Evolutionary conservation across 2,888 invertebrate species (phyloP).

Genomic region (Eupelmus urozonus): DNA sequence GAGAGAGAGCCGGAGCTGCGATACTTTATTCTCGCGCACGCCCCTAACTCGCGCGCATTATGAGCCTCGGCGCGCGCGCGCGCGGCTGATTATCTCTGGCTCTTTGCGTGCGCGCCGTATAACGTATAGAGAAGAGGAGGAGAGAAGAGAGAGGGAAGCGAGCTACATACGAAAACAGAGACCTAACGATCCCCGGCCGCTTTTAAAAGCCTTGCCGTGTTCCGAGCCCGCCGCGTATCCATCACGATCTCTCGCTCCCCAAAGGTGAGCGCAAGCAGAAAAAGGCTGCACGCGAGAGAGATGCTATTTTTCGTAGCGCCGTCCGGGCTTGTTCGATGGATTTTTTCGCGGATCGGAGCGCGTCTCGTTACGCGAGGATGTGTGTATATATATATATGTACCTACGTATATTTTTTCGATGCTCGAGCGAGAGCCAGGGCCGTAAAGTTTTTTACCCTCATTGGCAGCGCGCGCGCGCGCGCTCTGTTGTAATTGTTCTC

Average conservation of each 20-base stretch:
- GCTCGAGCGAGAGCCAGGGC: too few species aligned
- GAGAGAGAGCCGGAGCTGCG: too few species aligned
- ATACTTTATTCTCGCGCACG: conserved; percentile 67
- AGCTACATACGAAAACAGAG: conserved; percentile 22
- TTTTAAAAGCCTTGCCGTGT: conserved; percentile 65
- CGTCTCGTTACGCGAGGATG: not conserved
- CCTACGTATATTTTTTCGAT: too few species aligned
- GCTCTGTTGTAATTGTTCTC: not conserved
- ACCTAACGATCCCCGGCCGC: conserved; percentile 67
- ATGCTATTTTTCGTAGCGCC: too few species aligned
- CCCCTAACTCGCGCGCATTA: conserved; percentile 70
- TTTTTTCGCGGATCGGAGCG: not conserved
- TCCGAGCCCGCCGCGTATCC: conserved; percentile 67
- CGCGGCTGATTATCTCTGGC: conserved; percentile 70
- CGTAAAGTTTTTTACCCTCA: conserved; percentile 8
- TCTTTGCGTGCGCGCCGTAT: conserved; percentile 30
- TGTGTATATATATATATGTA: too few species aligned
- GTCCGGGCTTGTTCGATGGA: not conserved
- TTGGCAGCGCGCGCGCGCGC: not conserved
- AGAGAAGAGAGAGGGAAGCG: conserved; percentile 12
- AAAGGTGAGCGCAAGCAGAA: not conserved
- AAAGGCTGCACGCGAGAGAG: not conserved
- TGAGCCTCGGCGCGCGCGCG: conserved; percentile 62
- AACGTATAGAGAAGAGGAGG: conserved; percentile 29
- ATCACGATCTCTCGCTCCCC: conserved; percentile 65